Conservation (phyloP, 1,140 invertebrate species). For the Steinernema feltiae region DNA sequence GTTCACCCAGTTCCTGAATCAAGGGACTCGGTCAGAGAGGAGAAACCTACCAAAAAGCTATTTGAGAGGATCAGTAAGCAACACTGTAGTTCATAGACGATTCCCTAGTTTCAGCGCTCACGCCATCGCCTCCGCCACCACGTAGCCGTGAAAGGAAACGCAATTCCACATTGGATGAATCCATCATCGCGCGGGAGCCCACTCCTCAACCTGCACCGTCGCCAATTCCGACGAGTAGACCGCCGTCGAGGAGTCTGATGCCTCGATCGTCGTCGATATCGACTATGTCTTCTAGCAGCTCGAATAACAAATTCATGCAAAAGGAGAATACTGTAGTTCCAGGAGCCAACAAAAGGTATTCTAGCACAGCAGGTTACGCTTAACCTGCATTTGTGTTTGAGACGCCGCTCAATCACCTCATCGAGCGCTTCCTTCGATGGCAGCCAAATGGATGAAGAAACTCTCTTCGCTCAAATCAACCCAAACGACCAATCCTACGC, state of each 20-base stretch:
- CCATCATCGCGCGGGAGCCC: neutral
- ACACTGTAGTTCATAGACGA: neutral
- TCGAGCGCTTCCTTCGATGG: neutral
- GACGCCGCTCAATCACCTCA: neutral
- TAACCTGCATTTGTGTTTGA: too few relatives aligned
- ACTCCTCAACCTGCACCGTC: conserved; percentile 4
- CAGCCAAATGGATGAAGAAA: conserved; percentile 22
- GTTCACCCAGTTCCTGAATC: too few relatives aligned
- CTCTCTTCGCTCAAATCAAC: conserved; percentile 22
- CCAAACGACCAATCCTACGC: conserved; percentile 27
- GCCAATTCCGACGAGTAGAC: conserved; percentile 18
- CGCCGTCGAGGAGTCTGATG: conserved; percentile 5
- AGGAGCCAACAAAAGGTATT: conserved; percentile 23
- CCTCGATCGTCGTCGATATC: neutral
- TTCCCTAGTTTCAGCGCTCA: neutral
- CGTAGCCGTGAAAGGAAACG: neutral
- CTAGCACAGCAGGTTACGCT: too few relatives aligned
- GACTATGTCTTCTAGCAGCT: neutral
- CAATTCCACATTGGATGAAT: neutral
- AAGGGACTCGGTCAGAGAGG: too few relatives aligned
- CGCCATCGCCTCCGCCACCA: conserved; percentile 6
- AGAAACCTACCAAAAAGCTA: conserved; percentile 19
- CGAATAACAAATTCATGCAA: conserved; percentile 30
- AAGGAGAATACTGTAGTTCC: conserved; percentile 38
- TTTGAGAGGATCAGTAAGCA: conserved; percentile 20